phyloP scores from a whole-genome alignment of 1,140 invertebrate species.

The Microplitis demolitor region DNA sequence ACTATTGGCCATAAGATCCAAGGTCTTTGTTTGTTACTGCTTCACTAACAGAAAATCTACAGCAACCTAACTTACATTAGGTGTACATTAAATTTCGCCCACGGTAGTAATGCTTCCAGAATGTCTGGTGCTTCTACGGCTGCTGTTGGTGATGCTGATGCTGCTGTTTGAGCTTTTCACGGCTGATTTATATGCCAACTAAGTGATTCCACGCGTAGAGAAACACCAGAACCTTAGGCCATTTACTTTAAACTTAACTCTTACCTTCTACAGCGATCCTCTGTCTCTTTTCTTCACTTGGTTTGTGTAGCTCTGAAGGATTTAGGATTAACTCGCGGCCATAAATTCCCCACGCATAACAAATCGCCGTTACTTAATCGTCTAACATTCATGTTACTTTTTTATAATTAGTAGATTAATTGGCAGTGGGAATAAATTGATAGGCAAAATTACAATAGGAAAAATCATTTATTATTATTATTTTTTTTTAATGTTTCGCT shows the following conservation, averaged over 20 bases:
- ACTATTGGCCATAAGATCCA: neutral
- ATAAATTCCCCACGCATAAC: conserved; percentile 15
- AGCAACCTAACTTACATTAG: neutral
- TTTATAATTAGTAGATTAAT: neutral
- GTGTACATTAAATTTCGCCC: conserved; percentile 22
- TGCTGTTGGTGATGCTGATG: too few species aligned
- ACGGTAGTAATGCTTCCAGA: conserved; percentile 10
- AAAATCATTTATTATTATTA: neutral
- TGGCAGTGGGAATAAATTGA: neutral
- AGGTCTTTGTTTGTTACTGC: neutral
- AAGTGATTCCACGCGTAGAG: conserved; percentile 32
- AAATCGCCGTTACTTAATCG: neutral
- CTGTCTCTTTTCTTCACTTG: neutral
- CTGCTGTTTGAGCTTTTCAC: conserved; percentile 3
- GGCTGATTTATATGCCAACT: conserved; percentile 33
- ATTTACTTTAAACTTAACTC: neutral
- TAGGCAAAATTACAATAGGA: neutral
- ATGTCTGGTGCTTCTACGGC: too few species aligned
- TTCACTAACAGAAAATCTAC: too few species aligned
- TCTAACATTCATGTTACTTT: too few species aligned
- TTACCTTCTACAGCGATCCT: neutral
- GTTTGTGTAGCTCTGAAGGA: neutral
- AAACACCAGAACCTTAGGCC: conserved; percentile 10
- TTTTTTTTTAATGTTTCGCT: conserved; percentile 11
- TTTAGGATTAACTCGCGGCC: conserved; percentile 25